phyloP scores from a whole-genome alignment of 2,113 vertebrate species.

The Orcinus orca region DNA sequence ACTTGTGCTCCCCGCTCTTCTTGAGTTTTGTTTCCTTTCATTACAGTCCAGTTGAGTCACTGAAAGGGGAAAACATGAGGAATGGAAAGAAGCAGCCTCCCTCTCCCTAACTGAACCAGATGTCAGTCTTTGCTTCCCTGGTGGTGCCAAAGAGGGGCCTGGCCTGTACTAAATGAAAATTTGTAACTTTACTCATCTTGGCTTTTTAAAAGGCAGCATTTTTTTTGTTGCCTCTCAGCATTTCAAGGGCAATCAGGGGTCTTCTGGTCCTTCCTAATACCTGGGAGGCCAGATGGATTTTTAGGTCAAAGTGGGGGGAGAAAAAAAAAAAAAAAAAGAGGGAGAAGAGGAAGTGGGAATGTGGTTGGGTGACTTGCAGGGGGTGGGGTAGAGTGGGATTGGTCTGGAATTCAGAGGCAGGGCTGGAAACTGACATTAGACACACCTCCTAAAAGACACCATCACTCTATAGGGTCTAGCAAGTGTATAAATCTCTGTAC shows the following conservation, averaged over 20 bases:
- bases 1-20: neutral
- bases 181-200: constrained; percentile 57
- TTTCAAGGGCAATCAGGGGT: neutral
- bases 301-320: constrained; percentile 24
- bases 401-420: neutral
- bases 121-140: neutral
- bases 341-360: rapidly evolving
- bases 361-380: neutral
- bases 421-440: neutral
- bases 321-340: neutral
- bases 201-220: constrained; percentile 54
- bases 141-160: rapidly evolving
- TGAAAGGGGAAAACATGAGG: neutral
- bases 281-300: neutral
- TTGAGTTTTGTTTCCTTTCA: neutral
- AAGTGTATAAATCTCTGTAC: neutral
- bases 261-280: neutral
- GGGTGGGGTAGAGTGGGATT: neutral
- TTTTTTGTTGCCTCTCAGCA: neutral
- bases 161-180: constrained; percentile 54
- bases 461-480: neutral
- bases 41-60: neutral
- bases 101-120: neutral
- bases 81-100: neutral
- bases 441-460: neutral